Base-by-base conservation (phyloP, 2,888 invertebrate genomes). In the Beris morrisii region DNA sequence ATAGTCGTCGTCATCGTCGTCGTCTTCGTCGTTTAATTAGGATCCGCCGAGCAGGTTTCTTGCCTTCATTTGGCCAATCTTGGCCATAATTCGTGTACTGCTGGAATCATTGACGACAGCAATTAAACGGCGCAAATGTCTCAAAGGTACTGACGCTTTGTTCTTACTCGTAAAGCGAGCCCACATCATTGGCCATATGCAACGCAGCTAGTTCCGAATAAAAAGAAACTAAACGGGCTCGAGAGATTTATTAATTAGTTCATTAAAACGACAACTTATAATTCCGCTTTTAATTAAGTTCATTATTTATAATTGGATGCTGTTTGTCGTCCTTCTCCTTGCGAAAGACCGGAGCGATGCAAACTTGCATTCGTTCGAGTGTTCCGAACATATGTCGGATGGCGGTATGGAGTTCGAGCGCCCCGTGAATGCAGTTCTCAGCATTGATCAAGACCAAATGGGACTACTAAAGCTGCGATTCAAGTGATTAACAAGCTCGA, bases 271-370 rank as follows among this genome's bases (percentile, higher is more conserved):
- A 71, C 73, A 73, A 71, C 69, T 71, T 72, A 71, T 73, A 71
- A 70, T 71, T 72, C 69, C 71, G 71, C 70, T 71, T 69, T 71
- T 72, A 73, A 72, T 73, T 73, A 72, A 71, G 71, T 70, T 72
- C 71, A 73, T 73, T 72, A 73, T 70, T 73, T 73, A 72, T 73
- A 71, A 73, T 72, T 73, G 72, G 72, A 72, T 71, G 72, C 68
- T 70, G 72, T 72, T 52, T 52, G 61, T 61, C 50, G 71, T 72
- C 68, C 67, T 69, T 69, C 59, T 55, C 50, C 68, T 67, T 69
- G 67, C 65, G 22, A 52, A 11, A 22, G 11, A 53, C 22, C 13
- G 31, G 28, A 4, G 15, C 4, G 28, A 30, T 28, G 53, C 31
- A 53, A n/a, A n/a, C n/a, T 22, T 22, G 22, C 22, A 22, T 2